Percentiles rank a stretch among this genome's conserved stretches.
Conservation (phyloP, 2,113 vertebrate species). For the Takifugu bimaculatus region DNA sequence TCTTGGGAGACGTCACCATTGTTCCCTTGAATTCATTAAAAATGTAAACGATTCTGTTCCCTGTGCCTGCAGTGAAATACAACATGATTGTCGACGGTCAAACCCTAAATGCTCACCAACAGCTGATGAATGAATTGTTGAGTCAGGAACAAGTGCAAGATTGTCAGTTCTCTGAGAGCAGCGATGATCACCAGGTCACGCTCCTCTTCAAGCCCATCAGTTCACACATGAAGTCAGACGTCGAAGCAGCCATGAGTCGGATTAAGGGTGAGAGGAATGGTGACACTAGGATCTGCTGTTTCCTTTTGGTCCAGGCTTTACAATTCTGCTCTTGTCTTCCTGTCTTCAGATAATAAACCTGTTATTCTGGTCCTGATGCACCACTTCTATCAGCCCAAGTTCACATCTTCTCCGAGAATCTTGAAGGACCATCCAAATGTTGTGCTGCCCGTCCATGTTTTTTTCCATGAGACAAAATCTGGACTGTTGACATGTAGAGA, state of each 20-base stretch:
- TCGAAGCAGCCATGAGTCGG: background rate
- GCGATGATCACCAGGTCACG: background rate
- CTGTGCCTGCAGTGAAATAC: constrained; percentile 12
- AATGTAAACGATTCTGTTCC: background rate
- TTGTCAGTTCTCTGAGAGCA: fast-evolving
- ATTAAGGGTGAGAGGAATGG: constrained; percentile 29
- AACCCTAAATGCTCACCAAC: background rate
- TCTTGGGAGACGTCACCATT: too few relatives aligned
- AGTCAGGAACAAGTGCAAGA: fast-evolving
- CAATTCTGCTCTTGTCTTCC: background rate
- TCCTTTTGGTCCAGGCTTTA: background rate
- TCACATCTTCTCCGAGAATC: fast-evolving
- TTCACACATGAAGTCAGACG: constrained; percentile 27
- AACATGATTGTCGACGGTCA: background rate
- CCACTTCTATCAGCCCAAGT: background rate
- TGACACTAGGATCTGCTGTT: background rate
- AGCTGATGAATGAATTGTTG: constrained; percentile 17
- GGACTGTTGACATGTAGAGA: constrained; percentile 26
- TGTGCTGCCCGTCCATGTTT: constrained; percentile 9
- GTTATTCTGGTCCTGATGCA: constrained; percentile 59
- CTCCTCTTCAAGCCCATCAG: constrained; percentile 50
- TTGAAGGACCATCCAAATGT: fast-evolving
- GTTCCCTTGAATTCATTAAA: too few relatives aligned
- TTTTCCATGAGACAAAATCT: constrained; percentile 23
- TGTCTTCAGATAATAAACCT: constrained; percentile 29